Conservation (phyloP, 2,797 vertebrate genomes). For the Echeneis naucrates region DNA sequence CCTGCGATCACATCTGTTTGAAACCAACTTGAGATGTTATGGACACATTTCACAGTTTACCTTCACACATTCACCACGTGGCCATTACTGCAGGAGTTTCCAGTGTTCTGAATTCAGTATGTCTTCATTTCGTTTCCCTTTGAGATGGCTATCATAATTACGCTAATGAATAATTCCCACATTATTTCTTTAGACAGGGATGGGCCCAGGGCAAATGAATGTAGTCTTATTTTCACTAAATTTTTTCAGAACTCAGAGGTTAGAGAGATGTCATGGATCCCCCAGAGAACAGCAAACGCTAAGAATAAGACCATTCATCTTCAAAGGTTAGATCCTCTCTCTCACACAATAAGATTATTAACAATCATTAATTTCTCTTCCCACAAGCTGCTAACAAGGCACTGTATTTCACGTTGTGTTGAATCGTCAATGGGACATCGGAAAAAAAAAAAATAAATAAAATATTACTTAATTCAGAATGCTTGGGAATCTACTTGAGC, state of each 20-base stretch:
- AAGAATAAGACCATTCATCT: constrained; percentile 10
- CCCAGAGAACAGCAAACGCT: constrained; percentile 16
- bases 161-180: constrained; percentile 64
- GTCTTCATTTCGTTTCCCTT: constrained; percentile 47
- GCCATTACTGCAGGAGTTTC: constrained; percentile 8
- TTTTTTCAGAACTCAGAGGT: constrained; percentile 46
- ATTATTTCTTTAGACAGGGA: constrained; percentile 46
- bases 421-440: constrained; percentile 21
- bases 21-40: constrained; percentile 5
- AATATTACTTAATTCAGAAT: background rate
- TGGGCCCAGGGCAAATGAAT: constrained; percentile 35
- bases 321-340: constrained; percentile 35
- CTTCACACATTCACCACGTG: background rate
- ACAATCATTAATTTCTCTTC: constrained; percentile 31
- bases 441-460: background rate
- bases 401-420: constrained; percentile 10
- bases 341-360: constrained; percentile 14
- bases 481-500: background rate
- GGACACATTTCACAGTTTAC: background rate
- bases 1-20: background rate
- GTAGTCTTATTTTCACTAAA: constrained; percentile 38
- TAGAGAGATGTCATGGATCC: constrained; percentile 41
- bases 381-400: constrained; percentile 9
- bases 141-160: constrained; percentile 64
- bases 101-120: constrained; percentile 18